Evolutionary conservation across 1,140 invertebrate species (phyloP).

Genomic region (Tenebrio molitor): DNA sequence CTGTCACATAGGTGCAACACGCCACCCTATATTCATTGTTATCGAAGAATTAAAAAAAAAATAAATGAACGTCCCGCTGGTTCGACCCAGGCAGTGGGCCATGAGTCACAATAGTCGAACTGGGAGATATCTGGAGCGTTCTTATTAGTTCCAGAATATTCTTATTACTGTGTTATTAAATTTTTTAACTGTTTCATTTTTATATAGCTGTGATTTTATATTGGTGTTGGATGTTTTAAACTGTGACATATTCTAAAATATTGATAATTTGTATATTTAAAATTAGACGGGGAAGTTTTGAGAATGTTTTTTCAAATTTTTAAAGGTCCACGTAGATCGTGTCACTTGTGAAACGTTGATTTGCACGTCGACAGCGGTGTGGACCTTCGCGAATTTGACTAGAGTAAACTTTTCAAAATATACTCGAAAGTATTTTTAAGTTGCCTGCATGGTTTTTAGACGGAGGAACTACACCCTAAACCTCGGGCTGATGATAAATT

Average conservation of each 20-base stretch:
- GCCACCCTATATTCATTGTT: conserved; percentile 55
- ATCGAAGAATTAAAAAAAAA: conserved; percentile 36
- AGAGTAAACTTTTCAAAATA: conserved; percentile 16
- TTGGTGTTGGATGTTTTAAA: conserved; percentile 58
- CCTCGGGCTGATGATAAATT: conserved; percentile 59
- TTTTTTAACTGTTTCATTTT: conserved; percentile 52
- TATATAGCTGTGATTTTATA: conserved; percentile 64
- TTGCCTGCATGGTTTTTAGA: conserved; percentile 57
- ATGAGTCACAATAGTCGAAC: conserved; percentile 60
- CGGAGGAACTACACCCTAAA: conserved; percentile 51
- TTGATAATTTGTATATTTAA: conserved; percentile 8
- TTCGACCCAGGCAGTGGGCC: conserved; percentile 60
- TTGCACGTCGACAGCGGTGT: too few relatives aligned
- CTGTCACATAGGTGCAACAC: conserved; percentile 46
- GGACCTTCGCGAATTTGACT: conserved; percentile 16
- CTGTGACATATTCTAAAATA: conserved; percentile 40
- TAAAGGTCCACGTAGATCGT: not conserved
- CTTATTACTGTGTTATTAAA: conserved; percentile 55
- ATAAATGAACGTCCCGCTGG: conserved; percentile 51
- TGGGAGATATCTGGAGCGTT: conserved; percentile 62
- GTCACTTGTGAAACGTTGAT: too few relatives aligned
- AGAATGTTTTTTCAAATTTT: not conserved
- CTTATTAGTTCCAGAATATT: conserved; percentile 56
- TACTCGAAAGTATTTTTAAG: conserved; percentile 17
- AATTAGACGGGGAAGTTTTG: conserved; percentile 10